Conservation (phyloP, 2,113 vertebrate genomes). For the Balaenoptera acutorostrata region DNA sequence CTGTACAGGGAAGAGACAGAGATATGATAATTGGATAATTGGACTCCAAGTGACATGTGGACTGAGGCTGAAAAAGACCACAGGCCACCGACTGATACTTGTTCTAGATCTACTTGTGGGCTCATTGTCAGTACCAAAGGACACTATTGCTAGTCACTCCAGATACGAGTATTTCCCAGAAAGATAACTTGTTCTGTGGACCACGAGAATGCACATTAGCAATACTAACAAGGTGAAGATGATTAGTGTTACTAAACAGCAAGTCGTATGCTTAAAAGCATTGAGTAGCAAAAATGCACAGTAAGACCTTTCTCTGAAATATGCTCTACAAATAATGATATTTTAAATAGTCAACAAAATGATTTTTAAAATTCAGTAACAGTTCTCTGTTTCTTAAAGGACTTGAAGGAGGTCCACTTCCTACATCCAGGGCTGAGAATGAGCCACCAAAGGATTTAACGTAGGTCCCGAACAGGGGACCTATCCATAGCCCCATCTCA, state of each 20-base stretch:
- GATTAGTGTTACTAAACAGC: not conserved
- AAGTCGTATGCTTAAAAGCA: not conserved
- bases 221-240: not conserved
- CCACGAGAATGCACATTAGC: not conserved
- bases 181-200: not conserved
- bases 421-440: not conserved
- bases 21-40: not conserved
- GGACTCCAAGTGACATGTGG: not conserved
- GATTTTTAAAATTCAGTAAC: not conserved
- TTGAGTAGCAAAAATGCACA: not conserved
- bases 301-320: not conserved
- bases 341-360: not conserved
- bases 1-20: not conserved
- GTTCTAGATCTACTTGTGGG: not conserved
- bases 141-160: not conserved
- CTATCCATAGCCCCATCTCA: not conserved
- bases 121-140: not conserved
- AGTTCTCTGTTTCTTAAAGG: not conserved
- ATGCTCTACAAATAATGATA: not conserved
- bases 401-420: not conserved
- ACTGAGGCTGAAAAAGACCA: not conserved
- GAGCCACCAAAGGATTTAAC: not conserved
- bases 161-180: not conserved
- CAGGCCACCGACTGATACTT: fast-evolving
- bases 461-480: not conserved